Percentiles rank a stretch among this genome's conserved stretches.
Evolutionary conservation across 1,140 invertebrate genomes (phyloP).

Genomic region (Drosophila auraria): DNA sequence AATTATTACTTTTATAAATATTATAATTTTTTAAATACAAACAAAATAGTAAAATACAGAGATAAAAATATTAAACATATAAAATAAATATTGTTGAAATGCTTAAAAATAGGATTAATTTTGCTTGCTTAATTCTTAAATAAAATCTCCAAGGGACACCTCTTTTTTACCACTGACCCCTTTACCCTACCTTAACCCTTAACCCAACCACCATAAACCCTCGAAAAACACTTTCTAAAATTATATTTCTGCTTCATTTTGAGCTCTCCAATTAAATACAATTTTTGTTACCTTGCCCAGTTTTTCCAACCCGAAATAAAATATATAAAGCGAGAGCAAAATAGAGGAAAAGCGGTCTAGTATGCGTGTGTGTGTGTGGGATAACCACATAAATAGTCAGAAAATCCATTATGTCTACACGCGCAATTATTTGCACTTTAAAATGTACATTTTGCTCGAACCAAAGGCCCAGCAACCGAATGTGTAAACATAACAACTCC

Average conservation of each 20-base stretch:
- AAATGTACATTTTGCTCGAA: slow-evolving; percentile 68
- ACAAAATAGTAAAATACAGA: too few relatives aligned
- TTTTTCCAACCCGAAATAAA: neutral
- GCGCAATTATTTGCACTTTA: slow-evolving; percentile 80
- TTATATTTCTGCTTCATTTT: slow-evolving; percentile 5
- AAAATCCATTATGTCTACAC: slow-evolving; percentile 80
- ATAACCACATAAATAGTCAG: slow-evolving; percentile 69
- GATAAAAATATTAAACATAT: too few relatives aligned
- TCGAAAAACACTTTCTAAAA: neutral
- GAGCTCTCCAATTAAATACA: slow-evolving; percentile 20
- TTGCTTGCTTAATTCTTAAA: too few relatives aligned
- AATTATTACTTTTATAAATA: too few relatives aligned
- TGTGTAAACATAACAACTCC: slow-evolving; percentile 68
- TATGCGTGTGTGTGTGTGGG: slow-evolving; percentile 3
- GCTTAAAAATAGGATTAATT: too few relatives aligned
- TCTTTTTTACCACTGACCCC: too few relatives aligned
- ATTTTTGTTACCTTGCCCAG: slow-evolving; percentile 15
- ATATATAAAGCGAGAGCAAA: neutral
- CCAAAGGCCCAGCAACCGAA: slow-evolving; percentile 21
- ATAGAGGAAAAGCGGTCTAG: neutral
- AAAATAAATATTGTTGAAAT: too few relatives aligned
- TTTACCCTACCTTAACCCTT: too few relatives aligned
- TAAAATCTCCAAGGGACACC: too few relatives aligned
- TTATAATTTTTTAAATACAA: too few relatives aligned
- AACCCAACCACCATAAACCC: too few relatives aligned